These are phyloP conservation scores for Eupithecia vulgata DNA, from an alignment of 2,888 invertebrate species.

Conservation along the genomic window DNA sequence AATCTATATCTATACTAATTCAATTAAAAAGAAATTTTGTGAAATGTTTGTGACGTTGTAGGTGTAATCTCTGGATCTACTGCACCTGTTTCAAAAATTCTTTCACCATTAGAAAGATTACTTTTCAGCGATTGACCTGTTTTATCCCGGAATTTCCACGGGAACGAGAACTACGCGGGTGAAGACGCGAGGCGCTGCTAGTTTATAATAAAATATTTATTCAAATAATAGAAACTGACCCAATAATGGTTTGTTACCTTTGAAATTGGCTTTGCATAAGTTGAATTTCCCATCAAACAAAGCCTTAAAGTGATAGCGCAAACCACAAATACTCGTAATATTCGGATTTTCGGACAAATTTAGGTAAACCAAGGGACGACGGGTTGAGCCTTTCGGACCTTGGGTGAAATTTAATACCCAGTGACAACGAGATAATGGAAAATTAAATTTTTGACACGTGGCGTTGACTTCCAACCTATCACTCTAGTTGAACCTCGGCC, in stretches of 20 bases:
- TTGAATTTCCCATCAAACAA: neutral
- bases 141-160: no score
- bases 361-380: neutral
- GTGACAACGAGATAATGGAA: neutral
- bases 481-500: no score
- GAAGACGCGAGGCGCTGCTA: no score
- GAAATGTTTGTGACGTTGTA: no score
- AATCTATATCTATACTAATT: no score
- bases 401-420: neutral
- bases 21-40: no score
- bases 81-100: no score
- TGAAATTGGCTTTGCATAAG: neutral
- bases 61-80: no score
- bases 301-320: neutral
- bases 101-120: no score
- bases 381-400: neutral
- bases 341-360: neutral
- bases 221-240: neutral
- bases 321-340: slow-evolving; percentile 6
- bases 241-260: neutral
- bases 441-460: neutral
- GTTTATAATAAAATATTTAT: neutral
- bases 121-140: no score
- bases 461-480: neutral
- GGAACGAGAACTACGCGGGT: no score